Evolutionary conservation across 2,113 vertebrate genomes (phyloP), one percentile per base, ranked within the genome.

Genomic region (Cinclus cinclus): DNA sequence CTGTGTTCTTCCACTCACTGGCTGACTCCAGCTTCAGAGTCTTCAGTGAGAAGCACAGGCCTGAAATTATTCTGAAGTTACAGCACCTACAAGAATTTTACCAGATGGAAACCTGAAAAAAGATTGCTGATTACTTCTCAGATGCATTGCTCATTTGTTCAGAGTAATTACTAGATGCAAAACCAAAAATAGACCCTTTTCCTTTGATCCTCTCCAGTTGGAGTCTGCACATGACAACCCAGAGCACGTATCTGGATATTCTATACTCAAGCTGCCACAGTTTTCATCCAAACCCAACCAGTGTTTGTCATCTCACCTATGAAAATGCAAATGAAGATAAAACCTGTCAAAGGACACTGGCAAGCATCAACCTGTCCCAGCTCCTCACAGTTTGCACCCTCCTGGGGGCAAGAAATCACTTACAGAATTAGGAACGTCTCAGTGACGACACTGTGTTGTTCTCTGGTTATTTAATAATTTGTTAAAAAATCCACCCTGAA

Each of bases 71-170:
- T 76, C 94, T 91, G 78, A 92, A 96, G 91, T 87, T 93, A 80
- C 37, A 5, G 89, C 92, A 95, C 71, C 93, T 96, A 92, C 91
- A 96, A 87, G 89, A 94, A 60, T 92, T 87, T 52, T 89, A 95
- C 73, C 95, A 96, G 90, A 97, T 90, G 87, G 93, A 96, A 96
- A 96, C 91, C 71, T 95, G 92, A 90, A 77, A 83, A 94, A 93
- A 70, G 71, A 96, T 78, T 92, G 60, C 63, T 91, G 68, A 95
- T 89, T 93, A 63, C 67, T 92, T 94, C 89, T 93, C 81, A 89
- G 94, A 93, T 95, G 91, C 76, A 95, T 87, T 97, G 93, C 93
- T 97, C 89, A 94, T 97, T 95, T 97, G 91, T 95, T 97, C 73
- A 80, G 68, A 90, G 75, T 59, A 94, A 96, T 94, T 89, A 93